A percentile compares a stretch with the other conserved stretches of the same genome.
Conservation (phyloP, 2,797 vertebrate genomes). For the Podargus strigoides region DNA sequence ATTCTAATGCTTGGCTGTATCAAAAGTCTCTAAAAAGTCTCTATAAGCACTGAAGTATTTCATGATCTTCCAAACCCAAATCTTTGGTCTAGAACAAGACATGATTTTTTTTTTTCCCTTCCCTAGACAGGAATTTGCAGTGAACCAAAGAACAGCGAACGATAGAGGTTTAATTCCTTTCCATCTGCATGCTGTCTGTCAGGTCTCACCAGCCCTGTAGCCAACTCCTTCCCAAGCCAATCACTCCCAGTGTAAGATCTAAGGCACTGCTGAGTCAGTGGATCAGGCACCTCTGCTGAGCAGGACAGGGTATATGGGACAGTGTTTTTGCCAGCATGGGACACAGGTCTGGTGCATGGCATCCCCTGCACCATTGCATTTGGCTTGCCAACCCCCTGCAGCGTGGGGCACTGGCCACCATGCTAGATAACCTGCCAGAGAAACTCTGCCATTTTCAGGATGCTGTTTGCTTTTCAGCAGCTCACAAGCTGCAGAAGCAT, state of each 20-base stretch:
- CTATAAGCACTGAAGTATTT: not conserved
- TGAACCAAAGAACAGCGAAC: not conserved
- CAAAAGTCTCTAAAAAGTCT: too few relatives aligned
- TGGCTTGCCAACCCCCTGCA: not conserved
- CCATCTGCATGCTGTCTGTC: not conserved
- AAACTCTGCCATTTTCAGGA: not conserved
- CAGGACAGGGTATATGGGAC: too few relatives aligned
- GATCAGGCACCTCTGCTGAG: not conserved
- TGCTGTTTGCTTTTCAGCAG: not conserved
- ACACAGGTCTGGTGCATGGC: not conserved
- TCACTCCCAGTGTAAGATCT: not conserved
- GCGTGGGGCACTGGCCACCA: not conserved
- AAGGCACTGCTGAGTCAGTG: not conserved
- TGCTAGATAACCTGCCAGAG: not conserved
- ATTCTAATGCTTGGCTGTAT: not conserved
- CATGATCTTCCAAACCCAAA: not conserved
- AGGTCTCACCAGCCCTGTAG: not conserved
- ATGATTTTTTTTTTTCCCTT: not conserved
- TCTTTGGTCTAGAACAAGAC: not conserved
- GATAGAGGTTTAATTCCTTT: not conserved
- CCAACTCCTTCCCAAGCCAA: not conserved
- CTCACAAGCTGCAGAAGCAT: not conserved
- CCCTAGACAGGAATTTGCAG: not conserved
- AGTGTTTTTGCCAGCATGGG: not conserved
- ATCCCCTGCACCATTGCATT: rapidly evolving